These are phyloP conservation scores for Drosophila seclusa DNA, from an alignment of 2,888 invertebrate species.

Conservation along the genomic window DNA sequence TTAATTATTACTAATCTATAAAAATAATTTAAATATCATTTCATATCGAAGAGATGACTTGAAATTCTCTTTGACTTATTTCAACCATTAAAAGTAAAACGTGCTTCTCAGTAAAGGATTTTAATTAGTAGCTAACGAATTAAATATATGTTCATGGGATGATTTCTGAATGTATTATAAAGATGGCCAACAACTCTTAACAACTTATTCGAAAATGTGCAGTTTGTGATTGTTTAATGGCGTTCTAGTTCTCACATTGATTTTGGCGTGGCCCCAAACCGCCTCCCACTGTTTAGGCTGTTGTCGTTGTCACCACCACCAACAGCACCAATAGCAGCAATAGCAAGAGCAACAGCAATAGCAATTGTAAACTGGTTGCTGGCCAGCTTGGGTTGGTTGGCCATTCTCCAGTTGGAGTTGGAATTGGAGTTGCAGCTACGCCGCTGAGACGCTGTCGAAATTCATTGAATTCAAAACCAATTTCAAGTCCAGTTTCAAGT, in stretches of 20 bases:
- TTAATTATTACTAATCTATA: background rate
- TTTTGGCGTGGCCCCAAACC: constrained; percentile 15
- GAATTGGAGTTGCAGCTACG: constrained; percentile 15
- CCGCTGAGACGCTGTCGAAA: constrained; percentile 65
- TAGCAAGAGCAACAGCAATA: constrained; percentile 9
- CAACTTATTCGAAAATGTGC: background rate
- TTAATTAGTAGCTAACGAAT: background rate
- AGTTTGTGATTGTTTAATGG: constrained; percentile 9
- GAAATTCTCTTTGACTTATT: background rate
- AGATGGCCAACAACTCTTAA: background rate
- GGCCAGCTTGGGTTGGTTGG: constrained; percentile 23
- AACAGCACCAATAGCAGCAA: constrained; percentile 13
- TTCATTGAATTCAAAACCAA: constrained; percentile 69
- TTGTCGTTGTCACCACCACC: constrained; percentile 33
- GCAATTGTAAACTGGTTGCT: constrained; percentile 45
- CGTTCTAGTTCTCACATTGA: constrained; percentile 41
- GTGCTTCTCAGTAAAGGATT: background rate
- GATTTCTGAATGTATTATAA: background rate
- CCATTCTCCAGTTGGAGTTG: constrained; percentile 27
- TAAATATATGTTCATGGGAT: background rate
- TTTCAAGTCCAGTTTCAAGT: constrained; percentile 65
- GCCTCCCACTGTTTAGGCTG: constrained; percentile 51
- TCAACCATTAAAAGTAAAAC: background rate
- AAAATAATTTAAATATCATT: background rate
- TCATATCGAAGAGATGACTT: background rate